Percentiles rank a stretch among this genome's conserved stretches.
phyloP scores from a whole-genome alignment of 30 jellyfish, hydroid and myxozoan genomes.

The Aurelia aurita region DNA sequence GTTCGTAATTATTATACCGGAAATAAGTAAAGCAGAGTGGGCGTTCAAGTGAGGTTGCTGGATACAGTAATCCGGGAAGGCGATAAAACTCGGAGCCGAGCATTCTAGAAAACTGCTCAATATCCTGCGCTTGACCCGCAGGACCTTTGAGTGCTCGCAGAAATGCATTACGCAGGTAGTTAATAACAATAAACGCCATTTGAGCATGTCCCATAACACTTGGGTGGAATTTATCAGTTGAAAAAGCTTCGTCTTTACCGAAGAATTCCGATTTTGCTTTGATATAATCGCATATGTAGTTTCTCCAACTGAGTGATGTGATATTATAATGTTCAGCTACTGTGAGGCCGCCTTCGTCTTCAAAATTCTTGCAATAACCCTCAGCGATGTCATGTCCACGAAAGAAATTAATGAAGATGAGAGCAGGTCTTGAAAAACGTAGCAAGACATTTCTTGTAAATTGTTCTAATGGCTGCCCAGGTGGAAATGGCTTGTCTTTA shows the following conservation, averaged over 20 bases:
- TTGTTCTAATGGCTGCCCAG: conserved; percentile 96
- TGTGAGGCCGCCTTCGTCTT: conserved; percentile 94
- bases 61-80: conserved; percentile 72
- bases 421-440: conserved; percentile 85
- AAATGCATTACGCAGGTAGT: conserved; percentile 84
- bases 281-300: conserved; percentile 87
- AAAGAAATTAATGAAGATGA: conserved; percentile 77
- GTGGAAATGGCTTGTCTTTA: conserved; percentile 95
- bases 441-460: conserved; percentile 76
- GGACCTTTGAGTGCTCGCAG: conserved; percentile 78
- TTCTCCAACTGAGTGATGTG: conserved; percentile 96
- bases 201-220: conserved; percentile 98
- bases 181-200: conserved; percentile 93
- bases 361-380: conserved; percentile 85
- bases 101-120: conserved; percentile 57
- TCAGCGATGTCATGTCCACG: conserved; percentile 90
- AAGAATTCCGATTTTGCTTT: conserved; percentile 55
- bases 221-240: conserved; percentile 90
- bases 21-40: conserved; percentile 93
- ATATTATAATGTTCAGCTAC: conserved; percentile 89
- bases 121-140: conserved; percentile 71
- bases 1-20: conserved; percentile 76
- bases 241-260: conserved; percentile 47
- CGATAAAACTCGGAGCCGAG: conserved; percentile 56
- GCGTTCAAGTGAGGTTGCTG: conserved; percentile 70